A percentile compares a stretch with the other conserved stretches of the same genome.
phyloP scores from a whole-genome alignment of 2,797 vertebrate species.

The Nasua narica region DNA sequence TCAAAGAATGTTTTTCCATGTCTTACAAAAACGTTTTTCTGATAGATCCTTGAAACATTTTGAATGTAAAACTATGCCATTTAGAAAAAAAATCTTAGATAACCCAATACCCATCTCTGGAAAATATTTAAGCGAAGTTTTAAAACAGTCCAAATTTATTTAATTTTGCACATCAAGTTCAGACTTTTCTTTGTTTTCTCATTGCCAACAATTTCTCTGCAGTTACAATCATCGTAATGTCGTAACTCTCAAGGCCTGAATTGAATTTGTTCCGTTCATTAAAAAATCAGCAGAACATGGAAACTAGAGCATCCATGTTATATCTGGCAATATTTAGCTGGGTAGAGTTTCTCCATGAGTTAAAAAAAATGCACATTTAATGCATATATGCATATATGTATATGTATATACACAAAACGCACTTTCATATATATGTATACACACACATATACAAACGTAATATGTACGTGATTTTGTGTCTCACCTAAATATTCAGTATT shows the following conservation, averaged over 20 bases:
- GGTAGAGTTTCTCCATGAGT: background rate
- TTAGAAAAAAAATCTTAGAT: background rate
- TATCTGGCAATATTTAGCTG: background rate
- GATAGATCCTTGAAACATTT: background rate
- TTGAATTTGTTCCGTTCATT: background rate
- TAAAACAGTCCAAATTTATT: background rate
- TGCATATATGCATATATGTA: background rate
- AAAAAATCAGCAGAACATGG: background rate
- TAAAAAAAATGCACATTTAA: background rate
- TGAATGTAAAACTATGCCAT: background rate
- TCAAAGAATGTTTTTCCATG: background rate
- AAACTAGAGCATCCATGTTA: background rate
- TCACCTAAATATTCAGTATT: background rate
- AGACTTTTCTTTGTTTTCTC: background rate
- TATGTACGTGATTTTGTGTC: background rate
- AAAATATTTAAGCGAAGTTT: background rate
- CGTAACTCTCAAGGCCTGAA: background rate
- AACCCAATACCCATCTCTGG: background rate
- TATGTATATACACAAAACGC: background rate
- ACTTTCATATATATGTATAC: background rate
- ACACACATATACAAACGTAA: background rate
- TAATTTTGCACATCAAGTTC: background rate
- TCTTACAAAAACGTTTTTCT: background rate
- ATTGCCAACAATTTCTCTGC: background rate
- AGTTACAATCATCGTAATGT: background rate